phyloP scores from a whole-genome alignment of 2,888 invertebrate species.

The Synergus umbraculus region DNA sequence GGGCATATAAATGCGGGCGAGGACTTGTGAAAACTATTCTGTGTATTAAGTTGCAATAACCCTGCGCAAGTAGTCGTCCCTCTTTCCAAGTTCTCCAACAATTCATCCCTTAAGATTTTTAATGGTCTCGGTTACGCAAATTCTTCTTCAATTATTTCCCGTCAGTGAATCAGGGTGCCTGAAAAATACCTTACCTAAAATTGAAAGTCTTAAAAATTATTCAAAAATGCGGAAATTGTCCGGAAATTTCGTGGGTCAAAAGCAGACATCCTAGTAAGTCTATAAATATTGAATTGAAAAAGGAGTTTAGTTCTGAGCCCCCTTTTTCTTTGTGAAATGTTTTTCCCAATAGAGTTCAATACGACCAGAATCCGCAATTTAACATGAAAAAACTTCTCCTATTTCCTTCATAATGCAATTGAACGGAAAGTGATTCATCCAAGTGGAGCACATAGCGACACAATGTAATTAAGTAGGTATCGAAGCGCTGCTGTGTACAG shows the following conservation, averaged over 20 bases:
- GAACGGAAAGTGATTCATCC: slow-evolving; percentile 2
- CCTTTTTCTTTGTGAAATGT: not conserved
- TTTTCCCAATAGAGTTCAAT: not conserved
- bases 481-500: slow-evolving; percentile 13
- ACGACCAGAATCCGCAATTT: not conserved
- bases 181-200: too few relatives aligned
- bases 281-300: too few relatives aligned
- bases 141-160: not conserved
- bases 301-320: not conserved
- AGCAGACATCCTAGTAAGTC: too few relatives aligned
- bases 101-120: slow-evolving; percentile 50
- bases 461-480: slow-evolving; percentile 30
- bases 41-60: slow-evolving; percentile 70
- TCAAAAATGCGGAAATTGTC: too few relatives aligned
- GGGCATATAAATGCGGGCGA: slow-evolving; percentile 56
- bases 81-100: slow-evolving; percentile 50
- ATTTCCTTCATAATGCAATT: slow-evolving; percentile 9
- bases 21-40: slow-evolving; percentile 66
- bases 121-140: slow-evolving; percentile 3
- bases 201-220: too few relatives aligned
- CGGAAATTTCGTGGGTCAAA: too few relatives aligned
- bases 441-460: not conserved
- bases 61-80: slow-evolving; percentile 54
- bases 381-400: not conserved
- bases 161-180: too few relatives aligned